Evolutionary conservation across 2,113 vertebrate genomes (phyloP), one percentile per base, ranked within the genome.

Genomic region (Elephantulus edwardii): DNA sequence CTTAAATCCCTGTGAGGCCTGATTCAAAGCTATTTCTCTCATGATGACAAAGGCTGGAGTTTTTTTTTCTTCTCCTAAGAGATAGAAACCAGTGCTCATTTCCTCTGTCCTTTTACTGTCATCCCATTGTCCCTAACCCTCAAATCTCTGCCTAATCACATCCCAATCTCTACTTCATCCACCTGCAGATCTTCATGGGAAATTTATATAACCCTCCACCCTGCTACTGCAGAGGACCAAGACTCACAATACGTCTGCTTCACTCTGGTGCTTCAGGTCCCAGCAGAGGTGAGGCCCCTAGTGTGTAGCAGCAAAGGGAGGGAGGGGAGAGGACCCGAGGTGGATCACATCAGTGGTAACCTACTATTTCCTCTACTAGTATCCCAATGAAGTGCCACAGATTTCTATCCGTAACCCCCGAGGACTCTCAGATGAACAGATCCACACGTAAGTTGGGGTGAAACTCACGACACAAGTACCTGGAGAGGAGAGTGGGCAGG

Each of bases 381-480:
- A 98, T 96, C 98, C 98, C 24, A 93, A 96, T 48, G 96, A 97
- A 88, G 94, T 96, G 50, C 98, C 98, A 0, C 96, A 97, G 88
- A 98, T 99, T 96, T 98, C 98, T 6, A 98, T 99, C 72, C 98
- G 97, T 30, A 98, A 99, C 92, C 98, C 99, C 0, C 97, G 99
- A 22, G 99, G 99, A 1, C 98, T 99, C n/a, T 99, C 99, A 8
- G 99, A 99, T 95, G 98, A 99, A 88, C 99, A 98, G 91, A 98
- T 99, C 84, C 97, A 98, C 93, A 99, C 98, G 99, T 99, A 95
- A 98, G 97, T 50, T 0, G 0, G 33, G 71, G 75, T 54, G 24
- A 46, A 58, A 75, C 8, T 70, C 4, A 8, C 44, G 52, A 33
- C 44, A 46, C 26, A 72, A 91, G 44, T 80, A 48, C 60, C 33